Conservation (phyloP, 1,140 invertebrate species). For the Heterodera carotae region DNA sequence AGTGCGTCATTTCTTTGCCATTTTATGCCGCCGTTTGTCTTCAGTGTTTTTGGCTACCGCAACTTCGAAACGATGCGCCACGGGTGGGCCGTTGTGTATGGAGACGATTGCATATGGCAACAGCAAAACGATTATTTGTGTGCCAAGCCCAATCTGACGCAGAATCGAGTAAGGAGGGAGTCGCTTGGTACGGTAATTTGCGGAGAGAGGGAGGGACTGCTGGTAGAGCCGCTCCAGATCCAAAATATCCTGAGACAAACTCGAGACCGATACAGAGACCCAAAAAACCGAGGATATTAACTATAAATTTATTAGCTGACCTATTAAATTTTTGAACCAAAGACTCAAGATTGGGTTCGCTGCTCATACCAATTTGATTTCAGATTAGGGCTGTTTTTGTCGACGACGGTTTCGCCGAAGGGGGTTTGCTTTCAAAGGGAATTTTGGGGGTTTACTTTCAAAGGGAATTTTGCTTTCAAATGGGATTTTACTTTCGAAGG, state of each 20-base stretch:
- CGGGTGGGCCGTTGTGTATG: conserved; percentile 32
- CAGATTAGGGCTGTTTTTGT: conserved; percentile 35
- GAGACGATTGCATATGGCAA: conserved; percentile 33
- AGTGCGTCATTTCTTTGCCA: conserved; percentile 12
- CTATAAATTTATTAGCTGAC: not conserved
- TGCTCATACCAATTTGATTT: no score
- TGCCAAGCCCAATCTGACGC: conserved; percentile 10
- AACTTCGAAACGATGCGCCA: conserved; percentile 10
- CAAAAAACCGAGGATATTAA: no score
- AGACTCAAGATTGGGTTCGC: no score
- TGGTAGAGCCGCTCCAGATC: no score
- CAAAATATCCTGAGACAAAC: no score
- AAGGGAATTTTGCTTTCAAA: no score
- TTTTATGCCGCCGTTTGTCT: not conserved
- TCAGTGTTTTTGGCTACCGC: conserved; percentile 32
- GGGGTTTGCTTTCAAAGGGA: conserved; percentile 24
- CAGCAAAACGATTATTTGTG: conserved; percentile 5
- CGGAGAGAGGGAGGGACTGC: no score
- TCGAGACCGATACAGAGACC: no score
- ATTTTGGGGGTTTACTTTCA: no score
- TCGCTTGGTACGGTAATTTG: not conserved
- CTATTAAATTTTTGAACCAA: no score
- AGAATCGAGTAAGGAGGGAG: not conserved
- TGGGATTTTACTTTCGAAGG: conserved; percentile 1
- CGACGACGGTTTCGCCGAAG: conserved; percentile 40